Evolutionary conservation across 2,797 vertebrate species (phyloP).

Genomic region (Rhyacichthys aspro): DNA sequence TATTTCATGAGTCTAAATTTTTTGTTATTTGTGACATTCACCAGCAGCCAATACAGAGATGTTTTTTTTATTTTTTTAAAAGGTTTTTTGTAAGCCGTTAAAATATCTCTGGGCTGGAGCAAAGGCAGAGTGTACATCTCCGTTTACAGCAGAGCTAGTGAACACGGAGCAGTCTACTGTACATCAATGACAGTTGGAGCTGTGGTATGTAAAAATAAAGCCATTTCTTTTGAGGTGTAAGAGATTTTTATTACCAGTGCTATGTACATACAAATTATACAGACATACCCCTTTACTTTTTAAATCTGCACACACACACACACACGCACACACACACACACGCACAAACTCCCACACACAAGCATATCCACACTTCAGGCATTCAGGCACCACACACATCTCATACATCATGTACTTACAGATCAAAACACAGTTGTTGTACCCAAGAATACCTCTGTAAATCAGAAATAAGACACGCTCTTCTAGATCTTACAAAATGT

Average conservation of each 20-base stretch:
- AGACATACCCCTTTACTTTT: slow-evolving; percentile 44
- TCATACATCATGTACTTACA: slow-evolving; percentile 7
- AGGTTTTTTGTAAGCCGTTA: too few species aligned
- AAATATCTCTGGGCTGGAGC: too few species aligned
- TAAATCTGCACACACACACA: slow-evolving; percentile 23
- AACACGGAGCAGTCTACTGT: too few species aligned
- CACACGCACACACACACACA: slow-evolving; percentile 3
- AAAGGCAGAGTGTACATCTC: too few species aligned
- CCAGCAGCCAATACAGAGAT: too few species aligned
- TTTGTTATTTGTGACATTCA: too few species aligned
- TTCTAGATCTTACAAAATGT: slow-evolving; percentile 52
- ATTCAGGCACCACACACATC: slow-evolving; percentile 8
- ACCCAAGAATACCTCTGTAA: slow-evolving; percentile 59
- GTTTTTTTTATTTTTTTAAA: too few species aligned
- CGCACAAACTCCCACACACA: slow-evolving; percentile 8
- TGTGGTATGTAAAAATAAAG: slow-evolving; percentile 4
- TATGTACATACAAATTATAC: slow-evolving; percentile 87
- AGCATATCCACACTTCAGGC: neutral
- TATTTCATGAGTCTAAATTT: too few species aligned
- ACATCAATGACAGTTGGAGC: too few species aligned
- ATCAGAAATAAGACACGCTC: slow-evolving; percentile 59
- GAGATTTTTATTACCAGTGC: slow-evolving; percentile 82
- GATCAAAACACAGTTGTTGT: slow-evolving; percentile 23
- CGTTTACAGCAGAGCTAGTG: too few species aligned
- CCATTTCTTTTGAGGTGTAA: slow-evolving; percentile 68